Conservation (phyloP, 2,113 vertebrate genomes). For the Gobiocypris rarus region DNA sequence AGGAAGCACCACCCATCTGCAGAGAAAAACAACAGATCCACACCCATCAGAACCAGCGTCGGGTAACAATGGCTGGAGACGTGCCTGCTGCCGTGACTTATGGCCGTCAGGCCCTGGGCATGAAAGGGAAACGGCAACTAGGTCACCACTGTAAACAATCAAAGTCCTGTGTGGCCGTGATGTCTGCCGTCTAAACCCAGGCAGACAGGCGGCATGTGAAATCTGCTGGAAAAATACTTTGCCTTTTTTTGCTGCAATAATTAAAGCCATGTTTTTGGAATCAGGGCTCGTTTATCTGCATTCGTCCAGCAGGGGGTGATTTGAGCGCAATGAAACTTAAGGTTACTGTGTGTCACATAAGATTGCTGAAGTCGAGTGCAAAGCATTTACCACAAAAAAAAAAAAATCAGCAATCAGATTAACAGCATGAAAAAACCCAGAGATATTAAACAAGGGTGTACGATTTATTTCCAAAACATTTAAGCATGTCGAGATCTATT, state of each 20-base stretch:
- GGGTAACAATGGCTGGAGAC: slow-evolving; percentile 58
- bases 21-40: slow-evolving; percentile 40
- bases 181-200: slow-evolving; percentile 38
- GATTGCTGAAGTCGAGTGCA: slow-evolving; percentile 6
- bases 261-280: slow-evolving; percentile 46
- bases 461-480: neutral
- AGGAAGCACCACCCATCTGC: slow-evolving; percentile 87
- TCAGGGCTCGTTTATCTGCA: neutral
- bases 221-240: slow-evolving; percentile 6
- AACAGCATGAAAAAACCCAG: neutral
- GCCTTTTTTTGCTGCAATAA: slow-evolving; percentile 21
- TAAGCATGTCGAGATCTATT: neutral
- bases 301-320: slow-evolving; percentile 52
- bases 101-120: slow-evolving; percentile 46
- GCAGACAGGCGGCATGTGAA: slow-evolving; percentile 23
- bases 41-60: slow-evolving; percentile 38
- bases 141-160: slow-evolving; percentile 47
- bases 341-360: slow-evolving; percentile 5
- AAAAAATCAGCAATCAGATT: neutral
- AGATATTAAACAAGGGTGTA: neutral
- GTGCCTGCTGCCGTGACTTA: slow-evolving; percentile 44
- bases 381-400: neutral
- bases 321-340: slow-evolving; percentile 1
- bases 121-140: slow-evolving; percentile 44
- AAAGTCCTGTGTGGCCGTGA: slow-evolving; percentile 44